Base-by-base conservation (phyloP, 2,797 vertebrate species). In the Semaprochilodus insignis region DNA sequence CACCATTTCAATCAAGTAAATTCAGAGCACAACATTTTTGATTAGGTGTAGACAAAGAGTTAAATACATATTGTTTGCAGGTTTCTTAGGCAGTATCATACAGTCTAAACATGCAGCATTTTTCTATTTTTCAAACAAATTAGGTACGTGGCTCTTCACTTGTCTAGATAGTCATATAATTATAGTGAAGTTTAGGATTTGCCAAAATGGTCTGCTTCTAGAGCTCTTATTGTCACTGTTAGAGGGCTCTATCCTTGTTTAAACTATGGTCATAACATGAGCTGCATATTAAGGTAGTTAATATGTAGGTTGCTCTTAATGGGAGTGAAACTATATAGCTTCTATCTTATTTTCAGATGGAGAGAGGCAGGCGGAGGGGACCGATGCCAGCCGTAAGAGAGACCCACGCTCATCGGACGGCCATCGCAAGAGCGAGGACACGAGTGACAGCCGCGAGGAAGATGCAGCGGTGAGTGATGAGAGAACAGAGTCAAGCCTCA, bases 401-500 rank as follows among this genome's bases (percentile, higher is more conserved):
- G 94, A 87, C 8, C 87, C 90, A 0, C 93, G 78, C 44, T 94
- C 89, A 0, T 89, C 91, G 0, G 90, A 92, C 0, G 91, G 90
- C 82, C 93, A 91, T 15, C 93, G 93, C 84, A 95, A 92, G 87
- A 91, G 85, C 0, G 96, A 97, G 82, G 97, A 98, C 77, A 94
- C 95, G 85, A 97, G 97, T 0, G 96, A 98, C 93, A 99, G 97
- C 88, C 94, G 2, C 0, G 97, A 98, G 93, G 97, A 98, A 8
- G 97, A 97, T 63, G 93, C 86, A 0, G 88, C 55, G 89, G 96
- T 97, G 90, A 97, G 60, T 91, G 82, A 17, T 55, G 51, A n/a
- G 19, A 74, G 57, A 25, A 6, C 31, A 54, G 55, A 44, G 19
- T 10, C 8, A 62, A 34, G 14, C 4, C 40, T 36, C 36, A 40